phyloP scores from a whole-genome alignment of 2,888 invertebrate species.

The Amphimallon solstitiale region DNA sequence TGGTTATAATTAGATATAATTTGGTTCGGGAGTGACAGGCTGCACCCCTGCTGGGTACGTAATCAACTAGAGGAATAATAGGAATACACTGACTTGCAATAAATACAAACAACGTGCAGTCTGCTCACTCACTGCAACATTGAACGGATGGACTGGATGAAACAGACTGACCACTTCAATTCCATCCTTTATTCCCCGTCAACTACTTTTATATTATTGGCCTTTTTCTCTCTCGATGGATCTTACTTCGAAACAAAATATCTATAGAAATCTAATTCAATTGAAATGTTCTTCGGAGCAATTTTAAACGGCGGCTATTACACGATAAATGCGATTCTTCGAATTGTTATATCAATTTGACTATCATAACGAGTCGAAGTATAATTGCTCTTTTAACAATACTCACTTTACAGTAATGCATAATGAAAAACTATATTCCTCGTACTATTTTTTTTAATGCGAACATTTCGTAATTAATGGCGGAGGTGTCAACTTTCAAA shows the following conservation, averaged over 20 bases:
- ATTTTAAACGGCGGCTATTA: constrained; percentile 15
- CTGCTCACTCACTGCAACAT: constrained; percentile 39
- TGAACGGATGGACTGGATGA: background rate
- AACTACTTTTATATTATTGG: constrained; percentile 22
- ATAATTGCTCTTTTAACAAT: constrained; percentile 15
- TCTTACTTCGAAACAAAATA: constrained; percentile 36
- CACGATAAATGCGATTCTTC: constrained; percentile 28
- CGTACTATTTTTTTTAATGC: no score
- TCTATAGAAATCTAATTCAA: constrained; percentile 34
- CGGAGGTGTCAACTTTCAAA: no score
- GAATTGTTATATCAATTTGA: constrained; percentile 12
- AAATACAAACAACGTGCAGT: constrained; percentile 57
- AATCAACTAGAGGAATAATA: constrained; percentile 63
- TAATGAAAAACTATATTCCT: no score
- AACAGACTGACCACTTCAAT: constrained; percentile 26
- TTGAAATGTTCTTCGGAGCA: constrained; percentile 29
- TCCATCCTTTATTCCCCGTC: constrained; percentile 30
- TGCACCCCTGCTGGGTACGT: constrained; percentile 60
- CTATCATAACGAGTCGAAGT: constrained; percentile 14
- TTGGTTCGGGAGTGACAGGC: constrained; percentile 60
- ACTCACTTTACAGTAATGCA: background rate
- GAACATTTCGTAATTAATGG: no score
- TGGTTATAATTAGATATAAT: constrained; percentile 61
- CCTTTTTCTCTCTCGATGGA: constrained; percentile 16
- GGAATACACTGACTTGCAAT: constrained; percentile 63